These are phyloP conservation scores for Vandiemenella viatica DNA, from an alignment of 2,888 invertebrate species.

Conservation along the genomic window DNA sequence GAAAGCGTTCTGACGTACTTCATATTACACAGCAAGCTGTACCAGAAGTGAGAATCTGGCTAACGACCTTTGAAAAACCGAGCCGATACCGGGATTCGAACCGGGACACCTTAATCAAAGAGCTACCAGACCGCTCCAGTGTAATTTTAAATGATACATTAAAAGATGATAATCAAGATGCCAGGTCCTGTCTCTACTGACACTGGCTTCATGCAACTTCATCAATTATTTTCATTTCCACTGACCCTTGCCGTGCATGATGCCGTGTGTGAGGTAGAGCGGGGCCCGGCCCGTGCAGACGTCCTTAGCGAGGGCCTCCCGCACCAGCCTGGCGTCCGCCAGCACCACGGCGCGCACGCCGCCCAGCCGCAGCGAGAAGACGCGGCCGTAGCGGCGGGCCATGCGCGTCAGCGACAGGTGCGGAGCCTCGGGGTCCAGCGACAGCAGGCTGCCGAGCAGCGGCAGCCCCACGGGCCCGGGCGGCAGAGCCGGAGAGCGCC, in stretches of 20 bases:
- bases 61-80: too few species aligned
- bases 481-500: slow-evolving; percentile 35
- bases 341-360: slow-evolving; percentile 60
- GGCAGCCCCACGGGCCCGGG: slow-evolving; percentile 84
- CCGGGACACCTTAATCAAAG: too few species aligned
- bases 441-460: slow-evolving; percentile 66
- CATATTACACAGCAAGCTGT: too few species aligned
- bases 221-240: slow-evolving; percentile 11
- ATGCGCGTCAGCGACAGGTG: slow-evolving; percentile 53
- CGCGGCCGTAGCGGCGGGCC: slow-evolving; percentile 42
- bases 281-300: slow-evolving; percentile 63
- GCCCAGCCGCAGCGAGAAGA: slow-evolving; percentile 62
- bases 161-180: too few species aligned
- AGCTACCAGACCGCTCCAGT: too few species aligned
- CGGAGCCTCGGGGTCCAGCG: slow-evolving; percentile 50
- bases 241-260: slow-evolving; percentile 77
- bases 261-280: slow-evolving; percentile 68
- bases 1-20: too few species aligned
- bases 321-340: slow-evolving; percentile 54
- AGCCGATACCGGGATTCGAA: too few species aligned
- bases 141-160: too few species aligned
- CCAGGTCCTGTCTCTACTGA: too few species aligned
- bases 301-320: slow-evolving; percentile 56
- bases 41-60: too few species aligned
- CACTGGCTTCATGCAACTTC: too few species aligned